Percentiles rank a stretch among this genome's conserved stretches.
phyloP scores from a whole-genome alignment of 2,888 invertebrate species.

The Nipponacmea schrenckii region DNA sequence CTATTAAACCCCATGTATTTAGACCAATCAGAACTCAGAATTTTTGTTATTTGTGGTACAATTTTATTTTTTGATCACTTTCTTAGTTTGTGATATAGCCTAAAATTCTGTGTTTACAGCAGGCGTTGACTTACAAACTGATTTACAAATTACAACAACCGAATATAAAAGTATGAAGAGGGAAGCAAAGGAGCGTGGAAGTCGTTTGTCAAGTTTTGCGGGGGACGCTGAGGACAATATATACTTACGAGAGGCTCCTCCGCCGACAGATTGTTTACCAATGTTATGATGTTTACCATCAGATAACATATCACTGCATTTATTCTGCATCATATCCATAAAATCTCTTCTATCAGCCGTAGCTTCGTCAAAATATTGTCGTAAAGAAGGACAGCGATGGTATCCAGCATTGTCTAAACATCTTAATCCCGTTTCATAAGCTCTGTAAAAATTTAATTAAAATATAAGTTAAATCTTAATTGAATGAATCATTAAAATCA shows the following conservation, averaged over 20 bases:
- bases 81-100: too few species aligned
- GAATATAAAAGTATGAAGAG: too few species aligned
- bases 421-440: slow-evolving; percentile 26
- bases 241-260: background rate
- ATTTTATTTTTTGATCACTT: too few species aligned
- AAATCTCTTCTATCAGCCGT: slow-evolving; percentile 20
- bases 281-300: background rate
- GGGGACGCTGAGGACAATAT: too few species aligned
- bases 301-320: slow-evolving; percentile 16
- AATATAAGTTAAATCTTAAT: background rate
- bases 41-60: too few species aligned
- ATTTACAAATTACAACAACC: too few species aligned
- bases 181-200: too few species aligned
- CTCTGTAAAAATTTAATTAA: slow-evolving; percentile 26
- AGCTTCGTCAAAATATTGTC: slow-evolving; percentile 26
- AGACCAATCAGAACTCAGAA: too few species aligned
- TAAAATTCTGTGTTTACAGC: too few species aligned
- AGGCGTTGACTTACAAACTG: too few species aligned
- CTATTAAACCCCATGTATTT: too few species aligned
- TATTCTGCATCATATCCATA: slow-evolving; percentile 21
- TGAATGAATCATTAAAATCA: background rate
- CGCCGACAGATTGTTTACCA: background rate
- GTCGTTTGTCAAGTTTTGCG: too few species aligned
- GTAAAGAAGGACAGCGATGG: slow-evolving; percentile 24
- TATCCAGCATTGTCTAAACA: slow-evolving; percentile 32